These are phyloP conservation scores for Drosophila watanabei DNA, from an alignment of 1,140 invertebrate species.

Conservation along the genomic window DNA sequence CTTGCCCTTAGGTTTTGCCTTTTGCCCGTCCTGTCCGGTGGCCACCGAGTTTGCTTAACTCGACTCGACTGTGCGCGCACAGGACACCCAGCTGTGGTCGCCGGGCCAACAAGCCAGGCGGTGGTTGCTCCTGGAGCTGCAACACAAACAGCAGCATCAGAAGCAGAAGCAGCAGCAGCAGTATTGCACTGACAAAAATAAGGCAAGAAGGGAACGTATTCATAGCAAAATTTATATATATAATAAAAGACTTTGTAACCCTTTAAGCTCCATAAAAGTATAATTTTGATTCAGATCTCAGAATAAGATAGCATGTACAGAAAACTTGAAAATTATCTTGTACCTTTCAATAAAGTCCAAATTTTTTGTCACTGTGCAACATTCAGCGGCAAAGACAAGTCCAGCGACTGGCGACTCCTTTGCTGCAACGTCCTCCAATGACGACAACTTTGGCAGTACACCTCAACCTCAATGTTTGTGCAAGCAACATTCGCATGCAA, in stretches of 20 bases:
- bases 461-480: constrained; percentile 83
- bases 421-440: constrained; percentile 43
- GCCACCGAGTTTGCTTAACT: constrained; percentile 79
- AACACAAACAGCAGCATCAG: constrained; percentile 72
- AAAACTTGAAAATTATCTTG: not conserved
- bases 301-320: not conserved
- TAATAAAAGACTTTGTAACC: not conserved
- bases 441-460: constrained; percentile 79
- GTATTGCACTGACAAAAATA: not conserved
- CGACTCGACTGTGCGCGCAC: constrained; percentile 76
- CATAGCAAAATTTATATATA: no score
- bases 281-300: not conserved
- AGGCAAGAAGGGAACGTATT: not conserved
- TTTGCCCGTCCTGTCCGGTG: constrained; percentile 24
- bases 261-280: not conserved
- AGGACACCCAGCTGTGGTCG: constrained; percentile 81
- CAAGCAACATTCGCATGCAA: constrained; percentile 84
- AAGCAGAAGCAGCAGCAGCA: constrained; percentile 40
- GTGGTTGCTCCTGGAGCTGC: constrained; percentile 63
- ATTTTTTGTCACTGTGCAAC: constrained; percentile 8
- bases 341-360: not conserved
- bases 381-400: constrained; percentile 62
- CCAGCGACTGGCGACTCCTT: constrained; percentile 51
- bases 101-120: constrained; percentile 78
- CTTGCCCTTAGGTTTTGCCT: constrained; percentile 28